phyloP scores from a whole-genome alignment of 2,113 vertebrate species.

The Pedetes capensis region DNA sequence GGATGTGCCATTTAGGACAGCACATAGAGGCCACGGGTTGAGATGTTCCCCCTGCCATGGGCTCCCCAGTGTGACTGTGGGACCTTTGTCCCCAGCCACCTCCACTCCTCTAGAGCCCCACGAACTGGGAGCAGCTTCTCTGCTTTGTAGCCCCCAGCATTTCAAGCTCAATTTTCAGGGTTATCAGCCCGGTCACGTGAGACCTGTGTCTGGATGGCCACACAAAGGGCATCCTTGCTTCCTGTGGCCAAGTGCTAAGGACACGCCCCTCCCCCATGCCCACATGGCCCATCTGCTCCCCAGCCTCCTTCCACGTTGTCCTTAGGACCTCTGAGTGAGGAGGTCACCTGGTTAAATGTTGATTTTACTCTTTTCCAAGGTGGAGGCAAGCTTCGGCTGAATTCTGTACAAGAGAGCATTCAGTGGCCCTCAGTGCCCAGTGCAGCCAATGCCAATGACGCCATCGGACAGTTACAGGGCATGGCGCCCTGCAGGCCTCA shows the following conservation, averaged over 20 bases:
- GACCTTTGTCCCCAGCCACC: not conserved
- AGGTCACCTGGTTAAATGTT: not conserved
- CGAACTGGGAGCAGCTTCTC: rapidly evolving
- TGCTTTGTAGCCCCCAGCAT: no score
- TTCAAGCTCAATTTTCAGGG: not conserved
- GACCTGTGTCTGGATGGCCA: no score
- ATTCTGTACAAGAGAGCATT: not conserved
- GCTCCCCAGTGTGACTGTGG: not conserved
- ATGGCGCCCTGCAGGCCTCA: not conserved
- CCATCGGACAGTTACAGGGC: no score
- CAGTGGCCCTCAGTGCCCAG: not conserved
- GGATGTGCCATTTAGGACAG: not conserved
- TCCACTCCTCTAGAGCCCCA: rapidly evolving
- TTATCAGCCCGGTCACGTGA: rapidly evolving
- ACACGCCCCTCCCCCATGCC: rapidly evolving
- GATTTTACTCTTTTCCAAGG: not conserved
- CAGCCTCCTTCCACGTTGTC: not conserved
- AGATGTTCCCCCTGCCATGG: rapidly evolving
- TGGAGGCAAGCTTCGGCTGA: not conserved
- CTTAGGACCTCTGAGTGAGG: not conserved
- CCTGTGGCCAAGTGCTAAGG: not conserved
- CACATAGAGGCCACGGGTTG: rapidly evolving
- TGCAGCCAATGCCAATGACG: no score
- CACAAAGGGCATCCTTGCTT: not conserved
- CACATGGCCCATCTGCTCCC: rapidly evolving